Conservation (phyloP, 1,140 invertebrate genomes). For the Macrobrachium rosenbergii region DNA sequence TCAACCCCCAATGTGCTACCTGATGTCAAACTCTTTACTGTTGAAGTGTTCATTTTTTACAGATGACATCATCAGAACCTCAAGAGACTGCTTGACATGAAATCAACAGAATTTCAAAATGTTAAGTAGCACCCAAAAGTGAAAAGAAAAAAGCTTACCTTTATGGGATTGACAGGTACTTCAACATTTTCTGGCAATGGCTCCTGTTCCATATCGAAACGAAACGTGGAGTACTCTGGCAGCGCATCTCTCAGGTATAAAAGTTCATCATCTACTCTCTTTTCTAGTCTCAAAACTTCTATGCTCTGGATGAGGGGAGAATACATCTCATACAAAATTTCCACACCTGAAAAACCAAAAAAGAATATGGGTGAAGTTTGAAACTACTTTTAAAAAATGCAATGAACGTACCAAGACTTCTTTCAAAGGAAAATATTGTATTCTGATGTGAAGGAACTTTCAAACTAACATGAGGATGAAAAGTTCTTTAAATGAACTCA, state of each 20-base stretch:
- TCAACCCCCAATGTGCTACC: too few species aligned
- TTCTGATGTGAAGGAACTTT: too few species aligned
- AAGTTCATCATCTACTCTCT: constrained; percentile 91
- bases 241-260: constrained; percentile 94
- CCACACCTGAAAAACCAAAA: constrained; percentile 76
- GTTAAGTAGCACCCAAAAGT: background rate
- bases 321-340: constrained; percentile 93
- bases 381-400: constrained; percentile 27
- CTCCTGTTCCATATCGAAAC: constrained; percentile 91
- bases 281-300: constrained; percentile 92
- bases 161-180: constrained; percentile 89
- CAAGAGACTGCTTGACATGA: too few species aligned
- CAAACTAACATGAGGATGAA: too few species aligned
- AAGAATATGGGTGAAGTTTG: constrained; percentile 55
- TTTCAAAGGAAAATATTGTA: too few species aligned
- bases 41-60: too few species aligned
- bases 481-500: too few species aligned
- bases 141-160: constrained; percentile 74
- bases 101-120: too few species aligned
- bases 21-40: too few species aligned
- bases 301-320: constrained; percentile 93
- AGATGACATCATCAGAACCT: too few species aligned
- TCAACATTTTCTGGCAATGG: constrained; percentile 80
- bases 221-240: constrained; percentile 93
- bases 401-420: background rate